Base-by-base conservation (phyloP, 2,888 invertebrate genomes). In the Drosophila aldrichi region DNA sequence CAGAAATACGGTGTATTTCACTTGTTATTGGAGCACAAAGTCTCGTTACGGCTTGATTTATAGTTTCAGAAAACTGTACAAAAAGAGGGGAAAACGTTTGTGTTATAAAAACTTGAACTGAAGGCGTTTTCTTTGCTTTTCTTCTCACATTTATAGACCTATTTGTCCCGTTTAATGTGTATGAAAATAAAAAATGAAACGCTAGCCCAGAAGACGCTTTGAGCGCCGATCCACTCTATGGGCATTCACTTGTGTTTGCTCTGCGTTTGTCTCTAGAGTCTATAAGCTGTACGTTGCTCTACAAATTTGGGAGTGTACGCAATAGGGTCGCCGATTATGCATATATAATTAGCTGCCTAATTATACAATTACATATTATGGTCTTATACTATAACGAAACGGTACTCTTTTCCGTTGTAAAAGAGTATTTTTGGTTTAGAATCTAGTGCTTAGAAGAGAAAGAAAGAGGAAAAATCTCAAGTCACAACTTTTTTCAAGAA, bases 211-310 rank as follows among this genome's bases (percentile, higher is more conserved):
- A 61, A 38, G 34, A 40, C 69, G 54, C 44, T 61, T 52, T 36
- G 32, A 32, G 25, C 41, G 32, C 2, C 38, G 63, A 41, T 52
- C 38, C 71, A 55, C 25, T 52, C 74, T 14, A 63, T 70, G 65
- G 60, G 56, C 70, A 74, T 66, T 78, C 44, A 78, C 51, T 69
- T 64, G 38, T 55, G 58, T 71, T 58, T 69, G 59, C 60, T 60
- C 29, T 48, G 29, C 57, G 44, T 64, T 41, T 64, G 65, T 43
- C 32, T 38, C 36, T n/a, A n/a, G n/a, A n/a, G n/a, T n/a, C n/a
- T n/a, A n/a, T n/a, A n/a, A n/a, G n/a, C n/a, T 38, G 43, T 43
- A 22, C 55, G 29, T 20, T 66, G 51, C 83, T 38, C 79, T 78
- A 69, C 40, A 48, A n/a, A 16, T 56, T 49, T 57, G 36, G 48